These are phyloP conservation scores for Agrotis puta DNA, from an alignment of 2,888 invertebrate species.

Conservation along the genomic window DNA sequence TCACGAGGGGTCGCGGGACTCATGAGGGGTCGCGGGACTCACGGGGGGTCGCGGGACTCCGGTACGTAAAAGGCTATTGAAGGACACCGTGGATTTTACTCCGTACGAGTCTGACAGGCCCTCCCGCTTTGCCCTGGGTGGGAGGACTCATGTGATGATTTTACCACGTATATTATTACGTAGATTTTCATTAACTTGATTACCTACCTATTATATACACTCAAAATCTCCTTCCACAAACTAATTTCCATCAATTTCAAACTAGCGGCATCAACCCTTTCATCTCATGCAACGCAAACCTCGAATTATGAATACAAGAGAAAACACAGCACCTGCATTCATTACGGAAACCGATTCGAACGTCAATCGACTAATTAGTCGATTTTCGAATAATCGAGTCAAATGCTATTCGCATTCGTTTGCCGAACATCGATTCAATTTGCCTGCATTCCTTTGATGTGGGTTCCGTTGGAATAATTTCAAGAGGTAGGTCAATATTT, in stretches of 20 bases:
- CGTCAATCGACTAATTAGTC: conserved; percentile 54
- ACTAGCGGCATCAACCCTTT: neutral
- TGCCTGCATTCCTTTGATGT: conserved; percentile 35
- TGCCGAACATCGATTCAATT: conserved; percentile 21
- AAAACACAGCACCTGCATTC: conserved; percentile 24
- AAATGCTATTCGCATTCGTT: conserved; percentile 27
- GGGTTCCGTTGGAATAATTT: neutral
- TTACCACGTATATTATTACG: too few relatives aligned
- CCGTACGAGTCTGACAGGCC: too few relatives aligned
- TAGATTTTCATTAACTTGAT: too few relatives aligned
- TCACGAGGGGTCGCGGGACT: too few relatives aligned
- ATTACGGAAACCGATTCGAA: conserved; percentile 13
- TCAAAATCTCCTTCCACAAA: neutral
- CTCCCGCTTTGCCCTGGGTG: too few relatives aligned
- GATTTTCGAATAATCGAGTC: conserved; percentile 44
- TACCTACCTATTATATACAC: too few relatives aligned
- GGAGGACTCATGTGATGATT: too few relatives aligned
- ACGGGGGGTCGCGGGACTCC: too few relatives aligned
- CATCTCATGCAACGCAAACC: conserved; percentile 11
- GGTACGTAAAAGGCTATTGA: too few relatives aligned
- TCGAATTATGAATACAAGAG: conserved; percentile 28
- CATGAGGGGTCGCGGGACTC: too few relatives aligned
- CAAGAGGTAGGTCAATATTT: neutral
- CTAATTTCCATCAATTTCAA: conserved; percentile 13
- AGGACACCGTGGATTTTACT: too few relatives aligned